Conservation (phyloP, 2,113 vertebrate genomes). For the Helogale parvula region DNA sequence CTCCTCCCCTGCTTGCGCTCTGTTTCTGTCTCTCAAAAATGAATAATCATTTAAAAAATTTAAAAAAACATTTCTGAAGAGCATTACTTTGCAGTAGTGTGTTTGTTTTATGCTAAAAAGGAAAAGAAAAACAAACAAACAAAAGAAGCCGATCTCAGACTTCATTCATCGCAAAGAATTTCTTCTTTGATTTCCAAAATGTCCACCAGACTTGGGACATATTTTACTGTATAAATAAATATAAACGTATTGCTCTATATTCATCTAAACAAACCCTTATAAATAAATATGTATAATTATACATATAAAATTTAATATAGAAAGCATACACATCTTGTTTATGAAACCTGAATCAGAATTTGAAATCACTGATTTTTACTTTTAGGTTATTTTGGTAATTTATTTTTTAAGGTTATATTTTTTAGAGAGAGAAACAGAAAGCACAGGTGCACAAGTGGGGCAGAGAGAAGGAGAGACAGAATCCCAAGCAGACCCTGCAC, state of each 20-base stretch:
- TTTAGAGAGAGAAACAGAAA: no score
- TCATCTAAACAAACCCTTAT: background rate
- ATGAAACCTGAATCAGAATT: background rate
- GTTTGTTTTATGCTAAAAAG: background rate
- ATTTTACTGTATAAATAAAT: background rate
- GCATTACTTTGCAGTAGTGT: background rate
- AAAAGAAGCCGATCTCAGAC: background rate
- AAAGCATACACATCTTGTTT: background rate
- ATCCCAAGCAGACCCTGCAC: no score
- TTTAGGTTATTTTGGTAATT: slow-evolving; percentile 10
- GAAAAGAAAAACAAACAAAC: background rate
- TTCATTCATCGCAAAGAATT: slow-evolving; percentile 6
- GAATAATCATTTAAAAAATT: no score
- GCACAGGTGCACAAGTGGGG: no score
- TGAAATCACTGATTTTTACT: background rate
- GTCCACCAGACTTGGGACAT: background rate
- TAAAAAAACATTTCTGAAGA: slow-evolving; percentile 3
- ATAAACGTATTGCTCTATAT: background rate
- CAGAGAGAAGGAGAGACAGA: no score
- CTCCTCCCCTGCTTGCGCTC: no score
- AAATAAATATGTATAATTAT: background rate
- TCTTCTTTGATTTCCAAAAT: slow-evolving; percentile 45
- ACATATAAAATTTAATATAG: background rate
- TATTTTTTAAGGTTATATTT: background rate
- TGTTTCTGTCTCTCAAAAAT: no score